Conservation (phyloP, 2,888 invertebrate species). For the Lamellibrachia satsuma region DNA sequence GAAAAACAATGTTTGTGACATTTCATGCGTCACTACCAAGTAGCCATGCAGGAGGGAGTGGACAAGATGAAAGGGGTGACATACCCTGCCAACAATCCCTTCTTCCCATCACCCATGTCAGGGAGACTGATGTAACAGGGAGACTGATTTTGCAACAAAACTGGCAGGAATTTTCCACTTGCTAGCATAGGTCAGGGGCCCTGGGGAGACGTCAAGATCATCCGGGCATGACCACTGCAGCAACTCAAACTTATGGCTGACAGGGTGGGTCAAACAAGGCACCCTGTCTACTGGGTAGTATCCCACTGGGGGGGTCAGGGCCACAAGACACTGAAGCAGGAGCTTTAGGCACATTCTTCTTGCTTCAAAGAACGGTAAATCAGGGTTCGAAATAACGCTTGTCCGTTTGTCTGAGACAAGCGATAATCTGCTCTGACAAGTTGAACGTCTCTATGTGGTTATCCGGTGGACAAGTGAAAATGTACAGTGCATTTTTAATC, state of each 20-base stretch:
- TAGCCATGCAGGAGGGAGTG: background rate
- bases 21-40: background rate
- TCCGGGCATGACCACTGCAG: background rate
- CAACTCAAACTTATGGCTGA: background rate
- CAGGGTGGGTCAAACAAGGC: background rate
- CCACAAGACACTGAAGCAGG: background rate
- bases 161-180: background rate
- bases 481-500: too few relatives aligned
- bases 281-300: background rate
- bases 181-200: background rate
- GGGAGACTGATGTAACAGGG: background rate
- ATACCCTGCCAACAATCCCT: background rate
- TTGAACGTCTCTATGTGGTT: too few relatives aligned
- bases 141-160: background rate
- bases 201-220: background rate
- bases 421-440: too few relatives aligned
- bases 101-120: background rate
- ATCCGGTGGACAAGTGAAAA: too few relatives aligned
- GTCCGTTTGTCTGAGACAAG: too few relatives aligned
- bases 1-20: background rate
- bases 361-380: background rate
- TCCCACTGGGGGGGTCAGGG: background rate
- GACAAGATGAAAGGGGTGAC: background rate
- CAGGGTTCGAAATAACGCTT: too few relatives aligned
- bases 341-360: background rate